Base-by-base conservation (phyloP, 92 coral and sea anemone species). In the Phenganax stokvisi region DNA sequence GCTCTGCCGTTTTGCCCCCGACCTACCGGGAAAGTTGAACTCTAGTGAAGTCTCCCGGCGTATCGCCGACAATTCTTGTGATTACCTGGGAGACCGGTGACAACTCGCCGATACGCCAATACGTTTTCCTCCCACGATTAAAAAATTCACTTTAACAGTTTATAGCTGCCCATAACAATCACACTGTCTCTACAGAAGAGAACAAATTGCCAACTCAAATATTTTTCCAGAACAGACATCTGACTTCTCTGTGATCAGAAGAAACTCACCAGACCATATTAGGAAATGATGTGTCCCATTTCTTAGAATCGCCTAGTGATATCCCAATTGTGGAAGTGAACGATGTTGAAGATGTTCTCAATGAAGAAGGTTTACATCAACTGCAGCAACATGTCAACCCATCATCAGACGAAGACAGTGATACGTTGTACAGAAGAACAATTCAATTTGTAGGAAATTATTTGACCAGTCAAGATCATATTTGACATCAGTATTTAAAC, bases 121-220 rank as follows among this genome's bases (percentile, higher is more conserved):
- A 84, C 81, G 90, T 85, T 56, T 81, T 65, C 67, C 70, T 88
- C 25, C 88, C 88, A 60, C 85, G 83, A 71, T 68, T 80, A 80
- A 88, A 85, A 65, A 64, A 15, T 57, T 82, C 76, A 51, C 85
- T 81, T 28, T 28, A 75, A 13, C 75, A 85, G 79, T 88, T 88
- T 76, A 83, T 80, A 64, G 65, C 37, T 54, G 88, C 86, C 78
- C 87, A 84, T 59, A 84, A 75, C 82, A 78, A 87, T 75, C 90
- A 87, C 72, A 57, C 76, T 60, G 51, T 87, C 66, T 87, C 87
- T 53, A 88, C 90, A 71, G 90, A 88, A 79, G 69, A 85, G 64
- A 84, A 77, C 80, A 76, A 57, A 57, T 84, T 88, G 51, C 86
- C 90, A 27, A 67, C 75, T 54, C 90, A 88, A 66, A 58, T 88